Evolutionary conservation across 37 sponge, comb jelly and placozoan species (phyloP).

Genomic region (Crambe crambe): DNA sequence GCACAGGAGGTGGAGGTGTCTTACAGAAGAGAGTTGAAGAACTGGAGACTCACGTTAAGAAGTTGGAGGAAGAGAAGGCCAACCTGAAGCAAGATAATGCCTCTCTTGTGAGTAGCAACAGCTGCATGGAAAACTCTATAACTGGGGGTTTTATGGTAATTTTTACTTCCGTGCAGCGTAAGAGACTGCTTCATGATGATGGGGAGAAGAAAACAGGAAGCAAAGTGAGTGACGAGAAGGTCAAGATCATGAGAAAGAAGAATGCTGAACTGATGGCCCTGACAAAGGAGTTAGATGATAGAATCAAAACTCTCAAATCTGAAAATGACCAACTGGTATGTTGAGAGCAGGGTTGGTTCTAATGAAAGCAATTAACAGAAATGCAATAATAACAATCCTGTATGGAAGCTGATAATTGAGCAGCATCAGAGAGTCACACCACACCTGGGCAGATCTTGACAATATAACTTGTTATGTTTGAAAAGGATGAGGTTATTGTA

Average conservation of each 20-base stretch:
- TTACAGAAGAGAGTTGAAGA: constrained; percentile 65
- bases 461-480: too few species aligned
- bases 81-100: constrained; percentile 72
- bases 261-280: constrained; percentile 71
- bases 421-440: too few species aligned
- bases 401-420: too few species aligned
- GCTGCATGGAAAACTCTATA: too few species aligned
- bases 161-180: neutral
- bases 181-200: constrained; percentile 9
- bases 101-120: constrained; percentile 46
- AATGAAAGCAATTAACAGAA: too few species aligned
- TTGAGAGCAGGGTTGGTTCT: too few species aligned
- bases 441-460: too few species aligned
- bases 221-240: constrained; percentile 46
- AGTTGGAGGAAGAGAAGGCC: constrained; percentile 61
- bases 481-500: too few species aligned
- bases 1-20: constrained; percentile 26
- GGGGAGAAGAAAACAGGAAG: constrained; percentile 11
- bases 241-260: constrained; percentile 58
- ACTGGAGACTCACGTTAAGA: constrained; percentile 45
- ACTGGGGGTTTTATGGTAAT: too few species aligned
- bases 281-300: constrained; percentile 68
- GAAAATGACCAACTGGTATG: constrained; percentile 74
- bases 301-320: constrained; percentile 41
- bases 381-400: too few species aligned